Percentiles rank a stretch among this genome's conserved stretches.
Evolutionary conservation across 2,113 vertebrate genomes (phyloP).

Genomic region (Talpa occidentalis): DNA sequence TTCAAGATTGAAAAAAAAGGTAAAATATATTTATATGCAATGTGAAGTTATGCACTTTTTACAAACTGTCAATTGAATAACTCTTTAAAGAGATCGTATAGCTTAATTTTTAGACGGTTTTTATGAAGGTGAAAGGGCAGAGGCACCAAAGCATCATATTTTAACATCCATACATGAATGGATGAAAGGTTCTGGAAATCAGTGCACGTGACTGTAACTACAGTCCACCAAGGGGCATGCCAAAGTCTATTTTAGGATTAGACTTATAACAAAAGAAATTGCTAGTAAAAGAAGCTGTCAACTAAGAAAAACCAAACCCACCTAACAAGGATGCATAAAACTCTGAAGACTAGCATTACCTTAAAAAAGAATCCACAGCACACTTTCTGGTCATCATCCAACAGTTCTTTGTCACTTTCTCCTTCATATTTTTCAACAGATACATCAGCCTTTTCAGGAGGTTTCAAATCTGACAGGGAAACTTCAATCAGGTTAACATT

Average conservation of each 20-base stretch:
- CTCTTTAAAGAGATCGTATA: background rate
- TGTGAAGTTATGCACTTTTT: background rate
- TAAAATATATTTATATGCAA: background rate
- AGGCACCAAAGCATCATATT: background rate
- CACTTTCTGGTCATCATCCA: slow-evolving; percentile 94
- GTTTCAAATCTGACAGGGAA: slow-evolving; percentile 93
- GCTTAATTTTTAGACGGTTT: background rate
- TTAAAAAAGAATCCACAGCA: slow-evolving; percentile 99
- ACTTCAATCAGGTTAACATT: slow-evolving; percentile 94
- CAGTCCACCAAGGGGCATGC: fast-evolving
- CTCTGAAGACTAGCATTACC: slow-evolving; percentile 83
- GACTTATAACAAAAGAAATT: background rate
- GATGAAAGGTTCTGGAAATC: background rate
- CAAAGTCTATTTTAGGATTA: background rate
- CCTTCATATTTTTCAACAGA: slow-evolving; percentile 88
- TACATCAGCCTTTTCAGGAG: slow-evolving; percentile 87
- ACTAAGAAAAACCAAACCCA: background rate
- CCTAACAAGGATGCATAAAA: background rate
- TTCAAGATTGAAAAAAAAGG: background rate
- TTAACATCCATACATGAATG: background rate
- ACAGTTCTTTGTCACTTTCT: slow-evolving; percentile 88
- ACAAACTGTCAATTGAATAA: background rate
- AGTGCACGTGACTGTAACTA: background rate
- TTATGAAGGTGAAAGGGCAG: background rate
- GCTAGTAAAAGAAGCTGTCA: too few species aligned